Evolutionary conservation across 2,797 vertebrate genomes (phyloP).

Genomic region (Tympanoctomys barrerae): DNA sequence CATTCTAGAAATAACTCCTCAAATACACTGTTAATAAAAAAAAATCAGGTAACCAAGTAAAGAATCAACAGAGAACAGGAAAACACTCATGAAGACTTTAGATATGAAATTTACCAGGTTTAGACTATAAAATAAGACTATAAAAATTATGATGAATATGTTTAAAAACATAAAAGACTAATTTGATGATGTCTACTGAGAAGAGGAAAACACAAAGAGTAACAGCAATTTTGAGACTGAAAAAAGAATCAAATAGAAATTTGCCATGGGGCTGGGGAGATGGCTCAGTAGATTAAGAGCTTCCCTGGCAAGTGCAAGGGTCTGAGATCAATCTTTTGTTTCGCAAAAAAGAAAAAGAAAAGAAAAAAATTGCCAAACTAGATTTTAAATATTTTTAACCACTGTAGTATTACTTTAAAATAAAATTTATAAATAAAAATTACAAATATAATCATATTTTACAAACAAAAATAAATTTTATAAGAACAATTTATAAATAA

Average conservation of each 20-base stretch:
- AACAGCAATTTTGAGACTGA: constrained; percentile 26
- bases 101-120: neutral
- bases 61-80: constrained; percentile 39
- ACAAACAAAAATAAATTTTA: constrained; percentile 11
- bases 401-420: neutral
- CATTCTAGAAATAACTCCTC: constrained; percentile 1
- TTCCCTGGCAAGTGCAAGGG: too few species aligned
- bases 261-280: neutral
- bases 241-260: constrained; percentile 31
- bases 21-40: neutral
- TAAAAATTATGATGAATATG: constrained; percentile 15
- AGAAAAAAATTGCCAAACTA: neutral
- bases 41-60: neutral
- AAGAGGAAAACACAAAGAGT: constrained; percentile 24
- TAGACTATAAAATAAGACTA: constrained; percentile 19
- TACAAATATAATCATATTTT: constrained; percentile 34
- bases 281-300: too few species aligned
- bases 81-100: constrained; percentile 1
- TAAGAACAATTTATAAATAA: constrained; percentile 22
- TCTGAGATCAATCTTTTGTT: too few species aligned
- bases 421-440: constrained; percentile 30
- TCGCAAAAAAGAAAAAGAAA: too few species aligned
- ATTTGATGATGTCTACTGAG: constrained; percentile 1
- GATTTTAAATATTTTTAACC: constrained; percentile 26
- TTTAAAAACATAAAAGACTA: constrained; percentile 37